phyloP scores from a whole-genome alignment of 1,140 invertebrate species.

The Agraylea sexmaculata region DNA sequence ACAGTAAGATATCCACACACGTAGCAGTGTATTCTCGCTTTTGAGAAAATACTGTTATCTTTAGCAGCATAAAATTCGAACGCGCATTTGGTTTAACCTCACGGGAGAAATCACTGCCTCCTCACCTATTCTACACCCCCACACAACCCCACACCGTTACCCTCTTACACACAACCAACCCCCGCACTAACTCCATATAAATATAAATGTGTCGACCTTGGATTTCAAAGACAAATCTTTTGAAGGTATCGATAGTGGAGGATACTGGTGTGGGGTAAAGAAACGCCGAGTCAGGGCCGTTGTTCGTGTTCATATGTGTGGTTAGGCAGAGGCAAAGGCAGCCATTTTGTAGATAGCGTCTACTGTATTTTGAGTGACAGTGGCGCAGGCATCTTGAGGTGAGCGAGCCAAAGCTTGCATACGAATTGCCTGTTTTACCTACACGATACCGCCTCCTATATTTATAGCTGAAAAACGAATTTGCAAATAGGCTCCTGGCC shows the following conservation, averaged over 20 bases:
- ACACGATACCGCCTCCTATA: constrained; percentile 18
- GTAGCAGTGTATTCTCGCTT: too few species aligned
- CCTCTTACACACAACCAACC: background rate
- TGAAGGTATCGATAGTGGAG: too few species aligned
- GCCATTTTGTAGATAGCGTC: constrained; percentile 22
- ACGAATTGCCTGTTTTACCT: constrained; percentile 22
- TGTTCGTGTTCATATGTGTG: background rate
- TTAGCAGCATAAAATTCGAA: constrained; percentile 20
- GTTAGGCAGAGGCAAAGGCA: constrained; percentile 15
- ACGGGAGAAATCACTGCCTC: constrained; percentile 22
- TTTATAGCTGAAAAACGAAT: constrained; percentile 24
- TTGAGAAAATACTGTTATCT: constrained; percentile 21
- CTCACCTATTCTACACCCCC: constrained; percentile 15
- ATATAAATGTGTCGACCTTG: too few species aligned
- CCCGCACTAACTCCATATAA: too few species aligned
- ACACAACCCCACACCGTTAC: constrained; percentile 6
- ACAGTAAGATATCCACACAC: too few species aligned
- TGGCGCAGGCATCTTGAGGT: constrained; percentile 23
- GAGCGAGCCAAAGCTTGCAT: constrained; percentile 22
- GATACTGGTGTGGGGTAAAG: too few species aligned
- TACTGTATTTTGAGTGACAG: constrained; percentile 23
- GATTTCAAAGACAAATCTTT: too few species aligned
- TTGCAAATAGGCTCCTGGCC: constrained; percentile 16
- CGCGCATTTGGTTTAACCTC: constrained; percentile 19
- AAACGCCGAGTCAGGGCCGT: too few species aligned